Conservation (phyloP, 2,113 vertebrate genomes). For the Alexandromys fortis region DNA sequence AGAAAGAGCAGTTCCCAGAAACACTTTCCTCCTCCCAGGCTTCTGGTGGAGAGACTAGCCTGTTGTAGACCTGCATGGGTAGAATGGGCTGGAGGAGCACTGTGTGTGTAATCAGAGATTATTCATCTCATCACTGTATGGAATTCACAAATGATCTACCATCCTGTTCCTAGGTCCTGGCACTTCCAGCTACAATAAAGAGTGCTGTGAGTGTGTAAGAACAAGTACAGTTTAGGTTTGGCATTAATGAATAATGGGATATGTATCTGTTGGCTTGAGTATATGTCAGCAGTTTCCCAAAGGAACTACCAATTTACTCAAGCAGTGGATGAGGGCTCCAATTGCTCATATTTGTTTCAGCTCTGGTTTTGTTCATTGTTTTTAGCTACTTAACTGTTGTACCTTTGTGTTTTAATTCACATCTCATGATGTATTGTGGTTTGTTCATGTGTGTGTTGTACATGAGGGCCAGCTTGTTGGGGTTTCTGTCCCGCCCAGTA, state of each 20-base stretch:
- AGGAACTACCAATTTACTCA: not conserved
- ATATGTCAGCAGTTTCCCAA: not conserved
- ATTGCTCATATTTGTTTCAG: not conserved
- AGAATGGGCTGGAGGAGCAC: rapidly evolving
- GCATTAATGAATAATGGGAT: too few relatives aligned
- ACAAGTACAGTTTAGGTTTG: not conserved
- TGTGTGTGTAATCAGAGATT: not conserved
- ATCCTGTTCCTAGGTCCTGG: not conserved
- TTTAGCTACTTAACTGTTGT: not conserved
- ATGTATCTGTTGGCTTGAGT: not conserved
- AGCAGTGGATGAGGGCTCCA: not conserved
- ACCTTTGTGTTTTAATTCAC: not conserved
- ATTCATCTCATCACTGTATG: not conserved
- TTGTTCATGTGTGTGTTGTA: not conserved
- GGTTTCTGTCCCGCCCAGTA: too few relatives aligned
- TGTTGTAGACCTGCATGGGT: too few relatives aligned
- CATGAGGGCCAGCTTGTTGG: too few relatives aligned
- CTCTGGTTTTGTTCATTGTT: not conserved
- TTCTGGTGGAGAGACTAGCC: not conserved
- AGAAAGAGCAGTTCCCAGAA: not conserved
- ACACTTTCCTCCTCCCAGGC: not conserved
- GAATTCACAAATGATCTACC: not conserved
- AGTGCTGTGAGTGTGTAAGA: not conserved
- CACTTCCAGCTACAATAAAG: not conserved
- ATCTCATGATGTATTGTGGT: not conserved